Base-by-base conservation (phyloP, 2,888 invertebrate genomes). In the Caenorhabditis doughertyi region DNA sequence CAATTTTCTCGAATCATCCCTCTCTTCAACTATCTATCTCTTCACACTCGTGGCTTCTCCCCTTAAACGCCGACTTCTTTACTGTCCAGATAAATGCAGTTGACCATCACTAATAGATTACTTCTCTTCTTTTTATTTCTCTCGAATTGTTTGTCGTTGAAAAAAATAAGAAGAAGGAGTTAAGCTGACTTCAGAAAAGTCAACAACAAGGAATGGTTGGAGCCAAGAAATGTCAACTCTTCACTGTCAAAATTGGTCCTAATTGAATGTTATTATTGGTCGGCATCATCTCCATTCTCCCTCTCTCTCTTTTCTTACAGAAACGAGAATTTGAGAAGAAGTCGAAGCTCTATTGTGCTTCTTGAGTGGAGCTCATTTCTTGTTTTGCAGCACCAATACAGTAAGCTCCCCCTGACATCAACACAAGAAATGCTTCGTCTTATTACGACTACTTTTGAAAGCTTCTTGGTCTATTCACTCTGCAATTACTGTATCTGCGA, bases 201-300 rank as follows among this genome's bases (percentile, higher is more conserved):
- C 62, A 62, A 73, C 73, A 73, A 53, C 44, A 18, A 1, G 44
- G 18, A 29, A 55, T 55, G 27, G 65, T 65, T 32, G 11, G 51
- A 65, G 65, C 51, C 25, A 4, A 35, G 35, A 39, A 47, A 35
- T 51, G 65, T 51, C 29, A 42, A 42, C 42, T 35, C 25, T 47
- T 16, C 32, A 32, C 32, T 35, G 25, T 60, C 56, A 11, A 76
- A 76, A 76, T 76, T 67, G 76, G 56, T 44, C 67, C 76, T 76
- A 76, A 76, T 76, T 68, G 67, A 68, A 76, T 68, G 76, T 68
- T 76, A 60, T 76, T 76, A 76, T 68, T 51, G 60, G 51, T 67
- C 65, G 74, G 53, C 67, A 51, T 60, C 67, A 60, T 67, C 67
- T 21, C 44, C 49, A n/a, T 39, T 23, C 49, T 62, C 29, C 55